phyloP scores from a whole-genome alignment of 1,140 invertebrate species.

The Zaprionus capensis region DNA sequence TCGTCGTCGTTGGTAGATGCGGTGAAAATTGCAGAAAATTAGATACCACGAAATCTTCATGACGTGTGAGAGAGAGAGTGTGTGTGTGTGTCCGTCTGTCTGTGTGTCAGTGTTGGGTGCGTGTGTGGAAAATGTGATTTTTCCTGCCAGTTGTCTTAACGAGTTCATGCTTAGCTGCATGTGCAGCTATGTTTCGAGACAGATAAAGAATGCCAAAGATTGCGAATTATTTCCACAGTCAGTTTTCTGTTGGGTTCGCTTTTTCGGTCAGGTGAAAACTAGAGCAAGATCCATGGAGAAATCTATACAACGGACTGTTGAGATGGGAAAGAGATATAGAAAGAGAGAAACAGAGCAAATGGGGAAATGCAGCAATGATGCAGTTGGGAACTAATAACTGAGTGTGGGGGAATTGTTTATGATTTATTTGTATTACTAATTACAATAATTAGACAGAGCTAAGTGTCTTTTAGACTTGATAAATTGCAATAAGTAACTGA shows the following conservation, averaged over 20 bases:
- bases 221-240: constrained; percentile 26
- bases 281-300: constrained; percentile 26
- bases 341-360: no score
- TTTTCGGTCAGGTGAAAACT: constrained; percentile 51
- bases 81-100: background rate
- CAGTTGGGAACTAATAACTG: no score
- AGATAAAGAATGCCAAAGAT: constrained; percentile 39
- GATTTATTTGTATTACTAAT: background rate
- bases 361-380: background rate
- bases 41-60: constrained; percentile 57
- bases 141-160: constrained; percentile 50
- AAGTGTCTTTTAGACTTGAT: no score
- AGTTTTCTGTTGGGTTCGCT: background rate
- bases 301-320: background rate
- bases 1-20: constrained; percentile 26
- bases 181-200: constrained; percentile 44
- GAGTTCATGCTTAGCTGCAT: constrained; percentile 56
- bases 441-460: background rate
- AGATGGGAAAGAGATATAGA: background rate
- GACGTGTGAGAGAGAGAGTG: constrained; percentile 6
- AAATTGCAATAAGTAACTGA: no score
- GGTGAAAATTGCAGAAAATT: constrained; percentile 78
- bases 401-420: background rate
- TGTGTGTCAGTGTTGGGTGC: constrained; percentile 1
- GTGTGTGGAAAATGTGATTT: constrained; percentile 42